Evolutionary conservation across 2,888 invertebrate genomes (phyloP), one percentile per base, ranked within the genome.

Genomic region (Drosophila macrospina): DNA sequence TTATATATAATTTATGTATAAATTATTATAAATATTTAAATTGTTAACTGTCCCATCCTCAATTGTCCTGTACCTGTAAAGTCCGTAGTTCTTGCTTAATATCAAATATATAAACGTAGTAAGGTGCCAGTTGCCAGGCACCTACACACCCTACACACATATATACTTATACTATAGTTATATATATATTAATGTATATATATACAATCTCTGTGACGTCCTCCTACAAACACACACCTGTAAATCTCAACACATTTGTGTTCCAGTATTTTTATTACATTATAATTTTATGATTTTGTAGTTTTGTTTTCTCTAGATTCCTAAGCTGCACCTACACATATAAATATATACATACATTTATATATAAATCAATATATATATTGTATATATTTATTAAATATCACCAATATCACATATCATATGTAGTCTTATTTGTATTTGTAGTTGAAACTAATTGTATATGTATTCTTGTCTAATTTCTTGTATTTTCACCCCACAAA

Each of bases 391-490:
- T 70, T 78, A 72, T 24, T 57, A 28, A 26, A 15, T 26, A 28
- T 41, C 54, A 62, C 45, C 44, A 1, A 8, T 13, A 28, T 42
- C 51, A 10, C 54, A 61, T 36, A 37, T 51, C 75, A 86, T 84
- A 24, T 50, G 63, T 76, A 83, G 80, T 67, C 61, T 59, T 77
- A 80, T 72, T 73, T 66, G 82, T 83, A 86, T 78, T 88, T 79
- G 86, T 86, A 88, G 86, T 86, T 86, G 88, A 83, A 90, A 90
- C 90, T 90, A 90, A 90, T 90, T 85, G 89, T 89, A 86, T 87
- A 87, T 89, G 88, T 90, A 91, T 90, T 90, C 86, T 91, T 90
- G 89, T 91, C 90, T 91, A 90, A 91, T 90, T 90, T 90, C 89
- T 90, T 90, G 90, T 90, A 89, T 86, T 85, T 91, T 89, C 90